Evolutionary conservation across 1,140 invertebrate genomes (phyloP), one percentile per base, ranked within the genome.

Genomic region (Dendrolimus kikuchii): DNA sequence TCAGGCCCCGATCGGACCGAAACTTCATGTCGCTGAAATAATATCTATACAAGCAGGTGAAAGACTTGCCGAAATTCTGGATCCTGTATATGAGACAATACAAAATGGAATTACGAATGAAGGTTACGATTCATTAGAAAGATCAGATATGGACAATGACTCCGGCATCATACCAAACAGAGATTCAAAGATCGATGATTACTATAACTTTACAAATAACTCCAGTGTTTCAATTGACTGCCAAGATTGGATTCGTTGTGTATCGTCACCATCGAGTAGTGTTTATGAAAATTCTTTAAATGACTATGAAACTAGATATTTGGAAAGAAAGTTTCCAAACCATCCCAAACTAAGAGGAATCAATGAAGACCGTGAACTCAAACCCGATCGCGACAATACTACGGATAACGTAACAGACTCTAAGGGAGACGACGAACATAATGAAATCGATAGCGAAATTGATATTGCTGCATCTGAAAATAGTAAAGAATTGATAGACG

Each of bases 1-100:
- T 10, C 59, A 68, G n/a, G 65, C 68, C 9, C 62, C 60, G n/a
- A 67, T 72, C 49, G 62, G 58, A 57, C 71, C 76, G 5, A 83
- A 75, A 56, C 36, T 83, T 49, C 78, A 85, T 38, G 78, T 82
- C 2, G 81, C 83, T 38, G 80, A 85, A 74, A 83, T 85, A 41
- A 78, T 83, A 57, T 83, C 81, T 4, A 79, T 85, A 66, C 77
- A 85, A 62, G 71, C 74, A 4, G 78, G 62, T 23, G 83, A 86
- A 66, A 59, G 70, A 59, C 57, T 86, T n/a, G 81, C 78, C 5
- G 80, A 83, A 55, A 83, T 85, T 37, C 60, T 86, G 40, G 83
- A 86, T 36, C 83, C 83, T 42, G 68, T 85, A 0, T 85, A 85
- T 42, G 83, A 86, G 64, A 83, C 77, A 8, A 72, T 86, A 48